phyloP scores from a whole-genome alignment of 2,113 vertebrate species.

The Corythaeola cristata region DNA sequence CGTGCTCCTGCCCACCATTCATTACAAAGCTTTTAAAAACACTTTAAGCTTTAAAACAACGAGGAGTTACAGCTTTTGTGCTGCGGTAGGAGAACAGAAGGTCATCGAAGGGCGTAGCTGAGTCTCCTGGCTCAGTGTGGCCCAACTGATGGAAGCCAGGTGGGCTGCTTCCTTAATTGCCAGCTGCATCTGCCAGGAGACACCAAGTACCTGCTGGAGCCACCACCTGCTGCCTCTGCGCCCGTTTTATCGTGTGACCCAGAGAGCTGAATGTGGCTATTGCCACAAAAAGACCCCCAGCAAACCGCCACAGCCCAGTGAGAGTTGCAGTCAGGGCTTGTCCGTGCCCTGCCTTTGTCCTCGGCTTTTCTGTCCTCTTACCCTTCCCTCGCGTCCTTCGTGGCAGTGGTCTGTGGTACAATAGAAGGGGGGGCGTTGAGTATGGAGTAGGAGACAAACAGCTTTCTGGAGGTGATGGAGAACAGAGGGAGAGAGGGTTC shows the following conservation, averaged over 20 bases:
- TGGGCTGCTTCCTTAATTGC: background rate
- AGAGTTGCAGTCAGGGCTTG: background rate
- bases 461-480: background rate
- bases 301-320: background rate
- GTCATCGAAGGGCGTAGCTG: accelerated
- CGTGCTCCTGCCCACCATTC: background rate
- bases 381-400: background rate
- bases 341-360: background rate
- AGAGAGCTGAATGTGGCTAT: background rate
- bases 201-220: background rate
- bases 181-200: background rate
- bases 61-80: background rate
- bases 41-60: background rate
- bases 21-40: background rate
- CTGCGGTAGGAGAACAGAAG: background rate
- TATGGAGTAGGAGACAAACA: background rate
- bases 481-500: background rate
- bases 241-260: background rate
- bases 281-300: background rate
- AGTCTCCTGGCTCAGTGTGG: background rate
- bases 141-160: background rate
- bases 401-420: background rate
- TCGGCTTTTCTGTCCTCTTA: background rate
- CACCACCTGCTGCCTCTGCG: background rate
- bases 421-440: background rate